These are phyloP conservation scores for Pseudorhombus dupliciocellatus DNA, from an alignment of 2,113 vertebrate species.

Conservation along the genomic window DNA sequence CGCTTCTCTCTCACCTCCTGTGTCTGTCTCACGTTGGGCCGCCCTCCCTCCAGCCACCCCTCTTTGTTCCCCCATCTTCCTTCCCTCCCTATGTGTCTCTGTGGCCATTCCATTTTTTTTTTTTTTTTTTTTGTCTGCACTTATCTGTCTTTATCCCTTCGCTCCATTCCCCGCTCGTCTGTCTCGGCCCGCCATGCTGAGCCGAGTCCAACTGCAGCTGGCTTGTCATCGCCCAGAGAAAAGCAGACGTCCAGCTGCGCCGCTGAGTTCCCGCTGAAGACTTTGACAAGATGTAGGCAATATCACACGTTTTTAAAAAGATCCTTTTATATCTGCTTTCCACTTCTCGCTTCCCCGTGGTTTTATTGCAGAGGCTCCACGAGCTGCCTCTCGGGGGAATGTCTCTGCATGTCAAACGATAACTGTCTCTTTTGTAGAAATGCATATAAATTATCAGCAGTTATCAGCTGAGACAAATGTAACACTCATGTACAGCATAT, in stretches of 20 bases:
- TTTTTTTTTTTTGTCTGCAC: slow-evolving; percentile 15
- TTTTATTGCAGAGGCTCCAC: not conserved
- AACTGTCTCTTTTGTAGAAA: not conserved
- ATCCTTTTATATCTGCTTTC: not conserved
- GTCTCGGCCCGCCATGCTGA: slow-evolving; percentile 36
- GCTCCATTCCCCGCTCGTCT: slow-evolving; percentile 20
- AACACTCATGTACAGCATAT: slow-evolving; percentile 21
- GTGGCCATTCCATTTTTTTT: not conserved
- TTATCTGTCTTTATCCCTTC: slow-evolving; percentile 31
- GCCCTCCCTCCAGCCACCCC: slow-evolving; percentile 32
- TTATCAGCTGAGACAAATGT: slow-evolving; percentile 25
- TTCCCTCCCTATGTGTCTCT: slow-evolving; percentile 21
- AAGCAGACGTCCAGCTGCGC: slow-evolving; percentile 60
- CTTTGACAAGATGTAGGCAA: slow-evolving; percentile 23
- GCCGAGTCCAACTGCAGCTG: slow-evolving; percentile 60
- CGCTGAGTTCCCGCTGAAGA: slow-evolving; percentile 26
- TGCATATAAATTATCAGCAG: slow-evolving; percentile 1
- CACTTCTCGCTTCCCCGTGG: not conserved
- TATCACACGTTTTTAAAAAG: slow-evolving; percentile 1
- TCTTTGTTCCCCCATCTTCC: slow-evolving; percentile 16
- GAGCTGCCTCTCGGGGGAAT: not conserved
- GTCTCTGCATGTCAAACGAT: not conserved
- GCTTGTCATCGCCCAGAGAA: slow-evolving; percentile 49
- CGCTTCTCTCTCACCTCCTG: slow-evolving; percentile 59
- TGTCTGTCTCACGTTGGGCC: slow-evolving; percentile 43